Percentiles rank a stretch among this genome's conserved stretches.
phyloP scores from a whole-genome alignment of 2,888 invertebrate species.

The Drosophila eohydei region DNA sequence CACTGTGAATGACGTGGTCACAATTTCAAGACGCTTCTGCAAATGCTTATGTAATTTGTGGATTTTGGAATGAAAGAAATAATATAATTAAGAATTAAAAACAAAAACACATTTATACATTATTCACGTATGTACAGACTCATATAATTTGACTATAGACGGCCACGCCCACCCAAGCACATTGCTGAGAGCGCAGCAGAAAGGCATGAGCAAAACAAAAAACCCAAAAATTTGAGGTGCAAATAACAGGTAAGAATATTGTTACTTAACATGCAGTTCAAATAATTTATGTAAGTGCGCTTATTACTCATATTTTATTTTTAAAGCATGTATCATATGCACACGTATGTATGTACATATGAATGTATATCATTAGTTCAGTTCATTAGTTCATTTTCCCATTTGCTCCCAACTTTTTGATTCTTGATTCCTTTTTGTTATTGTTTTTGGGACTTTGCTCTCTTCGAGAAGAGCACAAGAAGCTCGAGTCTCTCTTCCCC shows the following conservation, averaged over 20 bases:
- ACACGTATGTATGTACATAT: background rate
- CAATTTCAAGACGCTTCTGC: constrained; percentile 11
- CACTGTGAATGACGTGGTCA: constrained; percentile 34
- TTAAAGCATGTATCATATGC: background rate
- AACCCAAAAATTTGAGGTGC: background rate
- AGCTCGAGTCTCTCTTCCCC: constrained; percentile 2
- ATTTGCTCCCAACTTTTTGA: background rate
- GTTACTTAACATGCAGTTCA: background rate
- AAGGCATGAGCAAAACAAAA: constrained; percentile 8
- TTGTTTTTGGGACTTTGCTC: background rate
- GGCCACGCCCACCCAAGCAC: background rate
- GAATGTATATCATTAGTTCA: no score
- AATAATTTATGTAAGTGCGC: background rate
- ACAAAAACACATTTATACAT: background rate
- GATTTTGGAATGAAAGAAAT: background rate
- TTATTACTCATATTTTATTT: background rate
- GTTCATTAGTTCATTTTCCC: background rate
- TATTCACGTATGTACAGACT: background rate
- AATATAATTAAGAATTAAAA: background rate
- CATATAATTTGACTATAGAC: background rate
- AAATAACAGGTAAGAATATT: constrained; percentile 4
- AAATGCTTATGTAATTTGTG: constrained; percentile 1
- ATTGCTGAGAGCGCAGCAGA: background rate
- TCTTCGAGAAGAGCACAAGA: background rate
- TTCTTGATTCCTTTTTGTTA: background rate